Evolutionary conservation across 2,888 invertebrate genomes (phyloP), one percentile per base, ranked within the genome.

Genomic region (Herminia tarsipennalis): DNA sequence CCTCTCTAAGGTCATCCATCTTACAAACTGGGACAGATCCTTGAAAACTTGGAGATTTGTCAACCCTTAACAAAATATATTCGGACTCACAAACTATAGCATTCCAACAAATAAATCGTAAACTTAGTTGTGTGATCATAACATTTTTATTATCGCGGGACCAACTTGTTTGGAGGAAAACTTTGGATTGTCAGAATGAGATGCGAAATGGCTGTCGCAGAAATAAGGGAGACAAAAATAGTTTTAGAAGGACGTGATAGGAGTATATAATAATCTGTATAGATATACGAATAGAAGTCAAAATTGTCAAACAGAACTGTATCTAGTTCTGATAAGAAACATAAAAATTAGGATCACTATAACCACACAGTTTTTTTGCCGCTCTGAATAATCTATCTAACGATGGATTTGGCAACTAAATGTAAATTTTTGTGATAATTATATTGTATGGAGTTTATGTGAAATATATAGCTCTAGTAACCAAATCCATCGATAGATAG

Each of bases 71-170:
- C 48, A 53, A 61, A 58, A 68, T 60, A 63, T 59, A 64, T 60
- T 59, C 52, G 32, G 68, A 73, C 66, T 70, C 69, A 38, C 52
- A 59, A 79, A 81, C 78, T 78, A 76, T 76, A 73, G 58, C 66
- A 56, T 56, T 66, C 63, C 64, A 72, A 82, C 86, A 87, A 85
- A 87, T 85, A 88, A 85, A 86, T 83, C 86, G 80, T 84, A 77
- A 85, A 86, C 66, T 80, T 73, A 47, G 40, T 58, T 71, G 68
- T 72, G 66, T 66, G 78, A 83, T 86, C 84, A 84, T 85, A 86
- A 87, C 83, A 86, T 79, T 87, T 87, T 88, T 87, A 85, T 74
- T 79, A 80, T 79, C 71, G 62, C 57, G 56, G 63, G 68, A 72
- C 63, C 66, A 73, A 80, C 66, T 80, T 76, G 54, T 56, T 56